Evolutionary conservation across 2,888 invertebrate genomes (phyloP).

Genomic region (Chesias legatella): DNA sequence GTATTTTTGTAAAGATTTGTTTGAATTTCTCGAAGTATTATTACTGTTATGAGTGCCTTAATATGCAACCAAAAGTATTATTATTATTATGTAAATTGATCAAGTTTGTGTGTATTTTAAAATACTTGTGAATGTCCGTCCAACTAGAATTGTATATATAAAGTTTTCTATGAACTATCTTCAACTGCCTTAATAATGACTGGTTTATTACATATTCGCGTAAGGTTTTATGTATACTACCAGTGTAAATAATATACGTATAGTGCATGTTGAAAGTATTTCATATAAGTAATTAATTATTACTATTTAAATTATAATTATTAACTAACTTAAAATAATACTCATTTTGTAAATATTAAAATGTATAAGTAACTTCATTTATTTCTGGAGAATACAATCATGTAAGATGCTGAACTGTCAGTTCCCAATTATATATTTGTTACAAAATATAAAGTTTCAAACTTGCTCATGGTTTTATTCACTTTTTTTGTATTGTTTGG

Average conservation of each 20-base stretch:
- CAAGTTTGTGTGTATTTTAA: constrained; percentile 21
- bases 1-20: constrained; percentile 10
- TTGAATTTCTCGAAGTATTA: constrained; percentile 15
- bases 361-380: constrained; percentile 23
- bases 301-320: constrained; percentile 59
- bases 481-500: too few species aligned
- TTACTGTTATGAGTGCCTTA: constrained; percentile 55
- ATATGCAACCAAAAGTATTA: constrained; percentile 38
- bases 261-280: constrained; percentile 36
- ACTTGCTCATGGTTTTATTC: constrained; percentile 46
- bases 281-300: constrained; percentile 33
- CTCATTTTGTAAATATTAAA: constrained; percentile 61
- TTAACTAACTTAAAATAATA: constrained; percentile 37
- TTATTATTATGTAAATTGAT: constrained; percentile 43
- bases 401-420: constrained; percentile 47
- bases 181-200: constrained; percentile 65
- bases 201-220: background rate
- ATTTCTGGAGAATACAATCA: constrained; percentile 55
- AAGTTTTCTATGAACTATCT: constrained; percentile 26
- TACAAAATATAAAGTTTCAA: constrained; percentile 77
- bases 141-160: constrained; percentile 34
- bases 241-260: constrained; percentile 34
- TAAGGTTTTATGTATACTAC: constrained; percentile 7
- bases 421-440: constrained; percentile 75
- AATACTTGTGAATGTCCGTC: constrained; percentile 31